A percentile compares a stretch with the other conserved stretches of the same genome.
These are phyloP conservation scores for Brenthis ino DNA, from an alignment of 2,888 invertebrate genomes.

Conservation along the genomic window DNA sequence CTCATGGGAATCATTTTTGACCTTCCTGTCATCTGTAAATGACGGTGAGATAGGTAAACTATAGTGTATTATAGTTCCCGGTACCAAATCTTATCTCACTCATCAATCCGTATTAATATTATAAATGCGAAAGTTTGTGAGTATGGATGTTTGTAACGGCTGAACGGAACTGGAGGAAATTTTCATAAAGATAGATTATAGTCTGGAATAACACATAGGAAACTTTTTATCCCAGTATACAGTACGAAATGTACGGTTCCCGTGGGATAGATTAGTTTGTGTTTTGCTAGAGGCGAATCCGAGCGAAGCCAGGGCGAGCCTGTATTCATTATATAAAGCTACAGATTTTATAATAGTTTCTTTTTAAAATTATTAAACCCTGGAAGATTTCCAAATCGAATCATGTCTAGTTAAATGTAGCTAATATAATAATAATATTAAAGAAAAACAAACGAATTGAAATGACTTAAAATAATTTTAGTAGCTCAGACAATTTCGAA, in stretches of 20 bases:
- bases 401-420: neutral
- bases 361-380: neutral
- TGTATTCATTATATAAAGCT: neutral
- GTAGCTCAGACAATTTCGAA: neutral
- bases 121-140: too few species aligned
- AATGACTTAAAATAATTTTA: slow-evolving; percentile 15
- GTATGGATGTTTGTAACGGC: too few species aligned
- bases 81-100: neutral
- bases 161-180: too few species aligned
- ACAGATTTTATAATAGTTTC: neutral
- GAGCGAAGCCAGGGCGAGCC: too few species aligned
- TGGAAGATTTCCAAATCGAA: slow-evolving; percentile 15
- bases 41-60: neutral
- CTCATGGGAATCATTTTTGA: neutral
- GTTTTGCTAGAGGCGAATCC: too few species aligned
- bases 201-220: too few species aligned
- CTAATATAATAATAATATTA: slow-evolving; percentile 16
- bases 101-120: too few species aligned
- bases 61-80: neutral
- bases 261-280: too few species aligned
- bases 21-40: slow-evolving; percentile 2
- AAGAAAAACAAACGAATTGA: slow-evolving; percentile 11
- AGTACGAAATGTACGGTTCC: too few species aligned
- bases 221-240: too few species aligned
- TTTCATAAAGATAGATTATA: too few species aligned